Percentiles rank a stretch among this genome's conserved stretches.
Evolutionary conservation across 2,888 invertebrate genomes (phyloP).

Genomic region (Syrista parreyssii): DNA sequence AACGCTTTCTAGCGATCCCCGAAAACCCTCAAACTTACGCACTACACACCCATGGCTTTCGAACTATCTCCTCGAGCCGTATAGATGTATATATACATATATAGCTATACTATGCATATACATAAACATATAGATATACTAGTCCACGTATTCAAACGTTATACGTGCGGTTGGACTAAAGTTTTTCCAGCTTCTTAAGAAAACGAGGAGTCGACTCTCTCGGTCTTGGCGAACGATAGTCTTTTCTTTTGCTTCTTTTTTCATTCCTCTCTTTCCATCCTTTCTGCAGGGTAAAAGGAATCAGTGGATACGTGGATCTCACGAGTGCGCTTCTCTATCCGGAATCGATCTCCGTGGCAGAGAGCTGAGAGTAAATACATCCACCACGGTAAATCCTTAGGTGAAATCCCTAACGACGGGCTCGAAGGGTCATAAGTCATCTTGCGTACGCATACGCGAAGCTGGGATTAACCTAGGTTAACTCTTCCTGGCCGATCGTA

Average conservation of each 20-base stretch:
- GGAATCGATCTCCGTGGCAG: background rate
- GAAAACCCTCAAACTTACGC: constrained; percentile 29
- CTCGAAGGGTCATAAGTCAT: background rate
- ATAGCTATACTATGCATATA: background rate
- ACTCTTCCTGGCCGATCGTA: background rate
- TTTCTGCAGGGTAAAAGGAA: background rate
- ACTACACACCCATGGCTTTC: constrained; percentile 10
- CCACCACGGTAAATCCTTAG: background rate
- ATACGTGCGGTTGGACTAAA: background rate
- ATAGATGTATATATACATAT: background rate
- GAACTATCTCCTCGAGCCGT: background rate
- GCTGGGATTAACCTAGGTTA: background rate
- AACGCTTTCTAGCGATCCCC: constrained; percentile 17
- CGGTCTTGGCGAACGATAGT: background rate
- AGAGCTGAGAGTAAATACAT: background rate
- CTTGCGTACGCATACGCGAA: background rate
- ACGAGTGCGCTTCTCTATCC: background rate
- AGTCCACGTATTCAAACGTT: background rate
- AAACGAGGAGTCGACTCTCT: background rate
- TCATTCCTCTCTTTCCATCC: background rate
- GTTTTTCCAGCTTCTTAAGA: background rate
- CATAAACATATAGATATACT: background rate
- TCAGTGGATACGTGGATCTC: background rate
- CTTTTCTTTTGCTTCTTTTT: background rate
- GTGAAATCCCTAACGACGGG: background rate